These are phyloP conservation scores for Drosophila arizonae DNA, from an alignment of 1,140 invertebrate genomes.

Conservation along the genomic window DNA sequence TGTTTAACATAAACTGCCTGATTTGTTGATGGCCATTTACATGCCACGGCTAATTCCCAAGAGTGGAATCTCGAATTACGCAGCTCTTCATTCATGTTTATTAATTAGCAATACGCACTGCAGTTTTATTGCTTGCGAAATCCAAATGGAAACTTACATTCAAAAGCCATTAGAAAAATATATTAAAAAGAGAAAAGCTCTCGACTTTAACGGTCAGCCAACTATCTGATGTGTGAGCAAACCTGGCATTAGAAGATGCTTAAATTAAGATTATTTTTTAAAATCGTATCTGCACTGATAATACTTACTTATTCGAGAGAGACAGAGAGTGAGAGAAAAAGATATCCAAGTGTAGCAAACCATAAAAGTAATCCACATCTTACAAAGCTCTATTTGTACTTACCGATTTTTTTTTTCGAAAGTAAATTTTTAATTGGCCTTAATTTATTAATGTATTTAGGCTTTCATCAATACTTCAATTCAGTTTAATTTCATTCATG, in stretches of 20 bases:
- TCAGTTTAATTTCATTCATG: too few relatives aligned
- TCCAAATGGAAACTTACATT: neutral
- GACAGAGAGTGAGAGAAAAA: neutral
- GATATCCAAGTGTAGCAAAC: neutral
- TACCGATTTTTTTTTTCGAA: too few relatives aligned
- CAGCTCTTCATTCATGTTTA: slow-evolving; percentile 30
- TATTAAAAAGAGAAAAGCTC: neutral
- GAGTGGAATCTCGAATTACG: slow-evolving; percentile 36
- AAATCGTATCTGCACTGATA: neutral
- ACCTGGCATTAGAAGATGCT: neutral
- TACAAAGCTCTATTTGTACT: too few relatives aligned
- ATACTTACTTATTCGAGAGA: neutral
- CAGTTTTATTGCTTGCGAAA: slow-evolving; percentile 1
- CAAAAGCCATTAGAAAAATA: slow-evolving; percentile 6
- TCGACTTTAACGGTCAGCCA: neutral
- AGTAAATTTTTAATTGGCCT: too few relatives aligned
- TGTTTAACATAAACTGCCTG: slow-evolving; percentile 77
- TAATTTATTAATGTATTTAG: too few relatives aligned
- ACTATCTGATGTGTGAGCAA: neutral
- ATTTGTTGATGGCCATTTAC: slow-evolving; percentile 74
- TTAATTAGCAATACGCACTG: slow-evolving; percentile 27
- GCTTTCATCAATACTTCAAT: too few relatives aligned
- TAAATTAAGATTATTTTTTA: neutral
- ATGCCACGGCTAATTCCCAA: slow-evolving; percentile 56
- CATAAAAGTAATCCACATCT: neutral